Conservation (phyloP, 2,113 vertebrate genomes). For the Pseudopodoces humilis region DNA sequence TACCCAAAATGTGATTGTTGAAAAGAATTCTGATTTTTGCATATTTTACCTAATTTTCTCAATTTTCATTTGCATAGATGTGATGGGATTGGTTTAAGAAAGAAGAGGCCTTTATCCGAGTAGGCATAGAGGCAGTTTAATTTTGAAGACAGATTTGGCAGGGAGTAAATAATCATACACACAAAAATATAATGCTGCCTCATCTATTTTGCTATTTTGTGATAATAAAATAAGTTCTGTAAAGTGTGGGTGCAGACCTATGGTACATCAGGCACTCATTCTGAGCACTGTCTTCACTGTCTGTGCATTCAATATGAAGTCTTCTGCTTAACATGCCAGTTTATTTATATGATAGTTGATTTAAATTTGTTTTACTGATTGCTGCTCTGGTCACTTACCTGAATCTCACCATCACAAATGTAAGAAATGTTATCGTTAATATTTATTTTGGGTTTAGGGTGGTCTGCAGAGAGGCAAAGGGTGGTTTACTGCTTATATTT, state of each 20-base stretch:
- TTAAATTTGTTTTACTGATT: background rate
- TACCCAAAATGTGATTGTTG: background rate
- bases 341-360: background rate
- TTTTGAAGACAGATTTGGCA: background rate
- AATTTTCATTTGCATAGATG: background rate
- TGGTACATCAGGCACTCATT: background rate
- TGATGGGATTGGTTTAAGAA: background rate
- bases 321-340: background rate
- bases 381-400: background rate
- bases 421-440: background rate
- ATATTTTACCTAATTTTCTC: background rate
- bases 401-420: background rate
- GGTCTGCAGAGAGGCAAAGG: background rate
- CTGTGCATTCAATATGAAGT: background rate
- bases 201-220: background rate
- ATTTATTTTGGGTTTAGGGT: background rate
- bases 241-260: background rate
- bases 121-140: background rate
- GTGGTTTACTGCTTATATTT: background rate
- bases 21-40: background rate
- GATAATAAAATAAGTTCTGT: background rate
- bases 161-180: background rate
- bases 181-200: background rate
- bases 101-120: background rate
- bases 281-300: accelerated